Base-by-base conservation (phyloP, 1,140 invertebrate species). In the Eurosta solidaginis region DNA sequence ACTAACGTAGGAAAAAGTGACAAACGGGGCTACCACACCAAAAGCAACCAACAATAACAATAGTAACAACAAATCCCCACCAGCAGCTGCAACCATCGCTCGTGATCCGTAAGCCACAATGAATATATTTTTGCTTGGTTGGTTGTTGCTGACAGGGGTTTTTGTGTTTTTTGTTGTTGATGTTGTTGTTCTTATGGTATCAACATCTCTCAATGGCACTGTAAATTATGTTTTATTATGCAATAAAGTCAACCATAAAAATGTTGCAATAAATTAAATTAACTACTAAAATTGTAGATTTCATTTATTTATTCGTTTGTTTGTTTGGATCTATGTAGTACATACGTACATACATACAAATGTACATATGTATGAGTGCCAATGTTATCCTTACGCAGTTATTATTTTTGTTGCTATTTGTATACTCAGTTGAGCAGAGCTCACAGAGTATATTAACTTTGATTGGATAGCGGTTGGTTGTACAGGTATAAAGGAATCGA, bases 211-310 rank as follows among this genome's bases (percentile, higher is more conserved):
- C 85, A 84, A 86, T 86, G 85, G 85, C 83, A 83, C 85, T 81
- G 85, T 87, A 87, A 87, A 87, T 87, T 87, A 87, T 87, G 84
- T 87, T 87, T 86, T 87, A 87, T 87, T 86, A 87, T 87, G 85
- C 85, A 87, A 87, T 87, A 87, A 87, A 87, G 85, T 87, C 85
- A 87, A 83, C 85, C 85, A 87, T 87, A 87, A 87, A 87, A 87
- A 87, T 83, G 83, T 84, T 80, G 84, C 85, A 85, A 87, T 87
- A 87, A 87, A 87, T 87, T 87, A 87, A 87, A 87, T 87, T 87
- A 87, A 87, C 85, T 87, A 86, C 85, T 85, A 84, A 87, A 86
- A 84, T 77, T 79, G 73, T 42, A 45, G 73, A 74, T 74, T 74
- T 74, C 44, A 74, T 74, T 74, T 42, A 45, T 47, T 47, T 20